Percentiles rank a stretch among this genome's conserved stretches.
Evolutionary conservation across 2,797 vertebrate species (phyloP).

Genomic region (Synaphobranchus kaupii): DNA sequence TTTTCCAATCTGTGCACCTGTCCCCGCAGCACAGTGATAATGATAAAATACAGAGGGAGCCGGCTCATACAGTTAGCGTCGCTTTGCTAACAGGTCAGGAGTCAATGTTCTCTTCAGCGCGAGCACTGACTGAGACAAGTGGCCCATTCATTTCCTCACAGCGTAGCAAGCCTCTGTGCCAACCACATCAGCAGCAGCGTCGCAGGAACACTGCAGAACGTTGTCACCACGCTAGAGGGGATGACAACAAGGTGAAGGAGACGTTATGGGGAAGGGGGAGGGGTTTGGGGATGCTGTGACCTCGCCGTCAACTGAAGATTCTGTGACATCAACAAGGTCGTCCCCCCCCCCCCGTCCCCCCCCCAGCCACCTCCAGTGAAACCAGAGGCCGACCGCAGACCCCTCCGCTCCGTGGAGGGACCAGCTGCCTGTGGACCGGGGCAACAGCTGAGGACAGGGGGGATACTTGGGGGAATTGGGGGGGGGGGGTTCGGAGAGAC

Average conservation of each 20-base stretch:
- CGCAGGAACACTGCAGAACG: background rate
- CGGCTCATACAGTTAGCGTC: background rate
- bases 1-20: background rate
- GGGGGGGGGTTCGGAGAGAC: constrained; percentile 41
- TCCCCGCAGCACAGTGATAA: background rate
- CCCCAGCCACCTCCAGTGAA: constrained; percentile 71
- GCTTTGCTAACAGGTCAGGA: constrained; percentile 14
- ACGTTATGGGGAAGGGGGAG: background rate
- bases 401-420: constrained; percentile 64
- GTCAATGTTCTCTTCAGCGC: constrained; percentile 37
- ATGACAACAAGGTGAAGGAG: background rate
- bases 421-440: constrained; percentile 73
- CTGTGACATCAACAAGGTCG: constrained; percentile 44
- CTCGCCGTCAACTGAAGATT: background rate
- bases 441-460: constrained; percentile 69
- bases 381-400: constrained; percentile 67
- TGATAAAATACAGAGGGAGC: background rate
- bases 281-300: background rate
- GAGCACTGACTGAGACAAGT: constrained; percentile 47
- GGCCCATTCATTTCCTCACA: constrained; percentile 46
- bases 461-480: constrained; percentile 49
- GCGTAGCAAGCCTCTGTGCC: constrained; percentile 15
- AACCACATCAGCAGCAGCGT: background rate
- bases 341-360: constrained; percentile 66
- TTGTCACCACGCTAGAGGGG: background rate